These are phyloP conservation scores for Octopus bimaculoides DNA, from an alignment of 1,140 invertebrate genomes.

Conservation along the genomic window DNA sequence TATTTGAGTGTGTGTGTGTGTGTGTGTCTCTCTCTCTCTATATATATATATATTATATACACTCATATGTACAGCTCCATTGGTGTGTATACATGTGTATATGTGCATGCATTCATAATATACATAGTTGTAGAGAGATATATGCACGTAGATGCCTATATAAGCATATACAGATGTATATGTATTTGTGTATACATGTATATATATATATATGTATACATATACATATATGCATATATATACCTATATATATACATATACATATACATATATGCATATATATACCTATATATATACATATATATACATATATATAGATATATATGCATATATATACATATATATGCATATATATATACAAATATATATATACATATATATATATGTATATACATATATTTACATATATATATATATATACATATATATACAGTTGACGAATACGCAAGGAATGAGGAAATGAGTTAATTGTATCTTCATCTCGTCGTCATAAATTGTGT, in stretches of 20 bases:
- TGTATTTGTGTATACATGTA: neutral
- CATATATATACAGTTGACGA: neutral
- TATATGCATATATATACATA: neutral
- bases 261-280: neutral
- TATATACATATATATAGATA: no score
- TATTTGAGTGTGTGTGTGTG: neutral
- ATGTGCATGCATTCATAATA: no score
- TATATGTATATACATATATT: no score
- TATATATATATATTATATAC: neutral
- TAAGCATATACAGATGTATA: no score
- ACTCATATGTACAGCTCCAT: no score
- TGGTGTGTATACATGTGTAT: neutral
- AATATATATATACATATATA: neutral
- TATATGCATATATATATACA: no score
- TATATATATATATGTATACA: neutral
- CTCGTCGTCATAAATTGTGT: no score
- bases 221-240: neutral
- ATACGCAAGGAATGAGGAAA: no score
- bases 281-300: neutral
- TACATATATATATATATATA: slow-evolving; percentile 1
- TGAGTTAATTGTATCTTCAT: no score
- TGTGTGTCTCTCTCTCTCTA: no score
- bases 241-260: neutral
- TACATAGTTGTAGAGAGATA: no score
- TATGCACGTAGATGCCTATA: no score